phyloP scores from a whole-genome alignment of 2,113 vertebrate genomes.

The Emydura subglobosa region DNA sequence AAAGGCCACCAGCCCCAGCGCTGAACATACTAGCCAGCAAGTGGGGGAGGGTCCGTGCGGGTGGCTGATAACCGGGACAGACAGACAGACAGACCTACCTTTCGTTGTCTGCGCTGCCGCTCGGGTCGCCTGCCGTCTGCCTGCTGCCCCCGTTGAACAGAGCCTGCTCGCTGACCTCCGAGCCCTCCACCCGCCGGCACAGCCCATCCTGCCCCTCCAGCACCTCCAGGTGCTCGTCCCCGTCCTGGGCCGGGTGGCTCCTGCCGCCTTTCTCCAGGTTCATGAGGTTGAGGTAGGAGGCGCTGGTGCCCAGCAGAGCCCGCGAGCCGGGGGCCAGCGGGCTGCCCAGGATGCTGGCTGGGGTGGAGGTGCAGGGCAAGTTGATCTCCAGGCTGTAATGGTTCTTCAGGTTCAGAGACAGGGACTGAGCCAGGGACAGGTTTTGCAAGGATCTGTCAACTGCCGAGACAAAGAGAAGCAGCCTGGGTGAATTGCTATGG shows the following conservation, averaged over 20 bases:
- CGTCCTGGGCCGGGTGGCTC: not conserved
- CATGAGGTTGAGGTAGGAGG: conserved; percentile 86
- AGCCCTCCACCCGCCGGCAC: conserved; percentile 70
- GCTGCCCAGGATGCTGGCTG: conserved; percentile 73
- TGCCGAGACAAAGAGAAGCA: not conserved
- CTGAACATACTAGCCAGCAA: no score
- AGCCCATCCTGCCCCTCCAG: conserved; percentile 59
- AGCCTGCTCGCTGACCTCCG: conserved; percentile 1
- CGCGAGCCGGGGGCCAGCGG: conserved; percentile 37
- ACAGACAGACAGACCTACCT: conserved; percentile 75
- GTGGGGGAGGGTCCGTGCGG: no score
- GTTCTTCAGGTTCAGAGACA: conserved; percentile 88
- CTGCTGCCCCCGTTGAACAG: conserved; percentile 51
- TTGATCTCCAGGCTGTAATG: conserved; percentile 81
- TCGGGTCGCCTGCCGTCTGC: conserved; percentile 8
- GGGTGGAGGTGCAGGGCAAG: conserved; percentile 83
- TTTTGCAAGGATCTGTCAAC: conserved; percentile 78
- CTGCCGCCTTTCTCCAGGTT: conserved; percentile 74
- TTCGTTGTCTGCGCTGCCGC: conserved; percentile 74
- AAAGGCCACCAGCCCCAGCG: no score
- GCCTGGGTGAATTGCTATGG: no score
- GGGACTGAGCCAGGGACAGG: conserved; percentile 72
- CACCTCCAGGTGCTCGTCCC: not conserved
- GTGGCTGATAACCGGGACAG: no score
- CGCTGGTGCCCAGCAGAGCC: conserved; percentile 55